Base-by-base conservation (phyloP, 2,113 vertebrate species). In the Myotis brandtii region DNA sequence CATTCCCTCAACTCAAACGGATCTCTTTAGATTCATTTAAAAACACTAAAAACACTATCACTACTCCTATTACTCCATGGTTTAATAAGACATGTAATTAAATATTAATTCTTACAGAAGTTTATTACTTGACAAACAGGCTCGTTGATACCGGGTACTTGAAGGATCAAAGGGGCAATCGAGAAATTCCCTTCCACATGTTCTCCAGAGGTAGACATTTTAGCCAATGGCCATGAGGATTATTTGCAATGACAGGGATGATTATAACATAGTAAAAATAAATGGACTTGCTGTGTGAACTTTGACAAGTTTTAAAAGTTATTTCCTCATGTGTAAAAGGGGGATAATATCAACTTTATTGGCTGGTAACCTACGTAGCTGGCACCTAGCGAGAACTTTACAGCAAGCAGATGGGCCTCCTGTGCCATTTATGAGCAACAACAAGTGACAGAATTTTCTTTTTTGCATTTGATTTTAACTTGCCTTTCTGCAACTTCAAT, bases 11-110 rank as follows among this genome's bases (percentile, higher is more conserved):
- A 70, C 27, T 89, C 62, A 86, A 77, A 92, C 17, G 23, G 40
- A 50, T 94, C 50, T 89, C 40, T 89, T 73, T 64, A 81, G 69
- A 96, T 67, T 93, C 25, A 66, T 73, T 95, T 69, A 70, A 84
- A 89, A 84, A 75, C 72, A 50, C 10, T 69, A 70, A 84, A 89
- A 84, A 75, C 72, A 50, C 10, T 77, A 37, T 43, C 64, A 56
- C 46, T 79, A 40, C 23, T 92, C 21, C 25, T 34, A 54, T 32
- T 81, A 56, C 37, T 76, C 79, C 81, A 27, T 70, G 66, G 37
- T 87, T 91, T 89, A 59, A 88, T 73, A 17, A 85, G 13, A 64
- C 34, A 37, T 40, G 25, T 85, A 14, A 89, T 54, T 91, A 88
- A 86, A 89, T 17, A 91, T 34, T 76, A 34, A 72, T 84, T 54